Base-by-base conservation (phyloP, 2,888 invertebrate genomes). In the Perdita meconis region DNA sequence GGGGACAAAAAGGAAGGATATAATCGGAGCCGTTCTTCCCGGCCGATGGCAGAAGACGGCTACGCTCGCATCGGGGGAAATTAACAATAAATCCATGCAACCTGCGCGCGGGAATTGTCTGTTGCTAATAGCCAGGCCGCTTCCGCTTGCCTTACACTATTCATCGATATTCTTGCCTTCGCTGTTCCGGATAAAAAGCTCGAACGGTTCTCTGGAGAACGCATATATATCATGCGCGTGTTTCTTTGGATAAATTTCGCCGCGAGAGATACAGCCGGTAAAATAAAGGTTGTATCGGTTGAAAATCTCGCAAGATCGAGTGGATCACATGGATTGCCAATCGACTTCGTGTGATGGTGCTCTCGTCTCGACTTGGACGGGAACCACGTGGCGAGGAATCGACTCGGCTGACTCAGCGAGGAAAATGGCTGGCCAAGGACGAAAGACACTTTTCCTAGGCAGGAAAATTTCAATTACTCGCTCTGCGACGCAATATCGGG, bases 401-500 rank as follows among this genome's bases (percentile, higher is more conserved):
- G 70, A 78, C 47, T 65, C 34, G 55, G 81, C 81, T 87, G 89
- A 87, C 72, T 89, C 89, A 88, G 85, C 86, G 56, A 24, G 69
- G 68, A 68, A 76, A 82, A 85, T 85, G 86, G 82, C 78, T 61
- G 69, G 59, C 74, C 66, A 65, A 73, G 77, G 66, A 78, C 81
- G 80, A 75, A 55, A 47, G 42, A 30, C 53, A 60, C 42, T 16
- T 34, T 56, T 47, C 30, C 40, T 53, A 42, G 64, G 16, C 55
- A 82, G 87, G 86, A 88, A 91, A 90, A 90, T 88, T 91, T 89
- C 91, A 92, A 92, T 92, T 91, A 91, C 88, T 86, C 89, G 91
- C 89, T 88, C 86, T 86, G 88, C 85, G 87, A 88, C 87, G 89
- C 90, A 91, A 90, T 90, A 91, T 90, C 88, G 86, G 83, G 80